Conservation (phyloP, 1,140 invertebrate genomes). For the Cotesia chilonis region DNA sequence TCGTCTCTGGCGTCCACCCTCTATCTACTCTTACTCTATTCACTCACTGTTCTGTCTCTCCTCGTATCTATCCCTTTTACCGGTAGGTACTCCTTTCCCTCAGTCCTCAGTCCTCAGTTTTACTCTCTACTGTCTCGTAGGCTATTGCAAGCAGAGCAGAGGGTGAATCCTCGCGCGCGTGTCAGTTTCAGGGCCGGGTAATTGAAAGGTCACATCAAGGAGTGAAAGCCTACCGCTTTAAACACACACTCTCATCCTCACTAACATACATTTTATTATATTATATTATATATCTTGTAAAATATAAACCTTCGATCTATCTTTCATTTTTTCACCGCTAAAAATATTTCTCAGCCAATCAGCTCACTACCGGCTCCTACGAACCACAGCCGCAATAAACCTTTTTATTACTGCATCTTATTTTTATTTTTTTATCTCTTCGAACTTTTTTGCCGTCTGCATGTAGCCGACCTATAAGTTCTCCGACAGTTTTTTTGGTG, state of each 20-base stretch:
- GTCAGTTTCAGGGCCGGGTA: slow-evolving; percentile 38
- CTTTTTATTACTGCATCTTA: too few species aligned
- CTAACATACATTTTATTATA: not conserved
- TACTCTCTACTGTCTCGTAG: slow-evolving; percentile 4
- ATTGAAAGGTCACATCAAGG: slow-evolving; percentile 40
- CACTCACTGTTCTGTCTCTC: too few species aligned
- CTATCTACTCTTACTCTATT: slow-evolving; percentile 5
- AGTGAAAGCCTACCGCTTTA: slow-evolving; percentile 4
- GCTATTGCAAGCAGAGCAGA: slow-evolving; percentile 6
- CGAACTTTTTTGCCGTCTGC: too few species aligned
- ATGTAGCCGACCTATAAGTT: too few species aligned
- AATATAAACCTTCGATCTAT: too few species aligned
- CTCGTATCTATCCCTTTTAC: slow-evolving; percentile 6
- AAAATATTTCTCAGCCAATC: too few species aligned
- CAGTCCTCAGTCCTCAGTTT: not conserved
- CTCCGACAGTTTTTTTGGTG: too few species aligned
- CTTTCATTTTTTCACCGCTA: too few species aligned
- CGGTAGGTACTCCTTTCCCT: too few species aligned
- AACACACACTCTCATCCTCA: not conserved
- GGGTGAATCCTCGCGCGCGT: slow-evolving; percentile 12
- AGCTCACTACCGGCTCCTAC: too few species aligned
- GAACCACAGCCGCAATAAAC: too few species aligned
- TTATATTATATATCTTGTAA: not conserved
- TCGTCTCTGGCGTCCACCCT: slow-evolving; percentile 34
- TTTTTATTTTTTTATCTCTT: too few species aligned